Percentiles rank a stretch among this genome's conserved stretches.
phyloP scores from a whole-genome alignment of 2,113 vertebrate genomes.

The Camelus dromedarius region DNA sequence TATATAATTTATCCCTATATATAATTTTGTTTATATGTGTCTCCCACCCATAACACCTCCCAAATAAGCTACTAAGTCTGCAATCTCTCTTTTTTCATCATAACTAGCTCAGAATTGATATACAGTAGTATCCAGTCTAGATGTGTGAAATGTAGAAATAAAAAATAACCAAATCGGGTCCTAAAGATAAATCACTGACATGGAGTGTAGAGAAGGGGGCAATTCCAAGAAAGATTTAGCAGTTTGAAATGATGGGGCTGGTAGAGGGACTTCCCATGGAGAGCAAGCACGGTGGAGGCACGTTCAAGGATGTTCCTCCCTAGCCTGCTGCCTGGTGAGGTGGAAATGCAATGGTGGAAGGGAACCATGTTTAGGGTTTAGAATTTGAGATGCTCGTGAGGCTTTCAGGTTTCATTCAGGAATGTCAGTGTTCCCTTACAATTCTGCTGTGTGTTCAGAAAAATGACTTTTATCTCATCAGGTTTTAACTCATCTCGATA shows the following conservation, averaged over 20 bases:
- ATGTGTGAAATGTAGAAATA: background rate
- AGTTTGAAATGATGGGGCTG: background rate
- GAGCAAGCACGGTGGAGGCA: background rate
- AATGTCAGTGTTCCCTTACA: background rate
- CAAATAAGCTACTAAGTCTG: background rate
- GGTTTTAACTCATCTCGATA: background rate
- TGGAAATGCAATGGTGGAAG: background rate
- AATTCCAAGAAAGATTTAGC: background rate
- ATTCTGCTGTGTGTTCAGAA: background rate
- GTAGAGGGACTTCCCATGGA: background rate
- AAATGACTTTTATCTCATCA: background rate
- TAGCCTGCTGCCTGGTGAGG: too few species aligned
- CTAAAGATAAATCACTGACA: background rate
- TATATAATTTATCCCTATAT: background rate
- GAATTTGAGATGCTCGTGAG: background rate
- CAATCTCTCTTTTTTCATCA: background rate
- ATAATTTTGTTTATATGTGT: background rate
- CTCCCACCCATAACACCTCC: background rate
- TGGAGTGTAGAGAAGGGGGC: background rate
- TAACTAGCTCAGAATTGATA: background rate
- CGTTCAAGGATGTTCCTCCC: background rate
- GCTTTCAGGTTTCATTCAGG: background rate
- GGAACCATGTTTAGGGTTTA: too few species aligned
- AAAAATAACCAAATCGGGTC: background rate
- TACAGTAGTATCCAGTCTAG: background rate